Conservation (phyloP, 2,113 vertebrate species). For the Pygoscelis adeliae region DNA sequence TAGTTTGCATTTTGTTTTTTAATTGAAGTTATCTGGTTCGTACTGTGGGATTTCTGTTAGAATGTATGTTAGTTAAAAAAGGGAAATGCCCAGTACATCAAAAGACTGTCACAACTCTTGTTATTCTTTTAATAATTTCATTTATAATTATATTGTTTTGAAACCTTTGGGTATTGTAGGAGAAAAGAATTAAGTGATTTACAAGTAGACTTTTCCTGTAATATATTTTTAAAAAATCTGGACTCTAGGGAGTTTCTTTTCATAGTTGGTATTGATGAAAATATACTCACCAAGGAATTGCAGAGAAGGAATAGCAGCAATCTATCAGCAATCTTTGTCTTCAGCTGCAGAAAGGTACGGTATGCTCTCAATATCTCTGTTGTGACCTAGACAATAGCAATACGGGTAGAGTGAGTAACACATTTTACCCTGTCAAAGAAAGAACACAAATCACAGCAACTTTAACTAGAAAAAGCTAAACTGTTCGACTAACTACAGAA, state of each 20-base stretch:
- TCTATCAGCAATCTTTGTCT: not conserved
- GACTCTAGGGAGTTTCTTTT: conserved; percentile 17
- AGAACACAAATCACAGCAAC: not conserved
- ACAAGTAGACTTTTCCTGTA: conserved; percentile 34
- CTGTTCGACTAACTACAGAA: not conserved
- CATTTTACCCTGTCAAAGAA: not conserved
- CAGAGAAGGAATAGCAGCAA: conserved; percentile 18
- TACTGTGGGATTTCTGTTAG: conserved; percentile 55
- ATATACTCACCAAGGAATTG: not conserved
- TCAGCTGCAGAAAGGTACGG: conserved; percentile 8
- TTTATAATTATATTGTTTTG: conserved; percentile 17
- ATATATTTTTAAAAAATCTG: not conserved
- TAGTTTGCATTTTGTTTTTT: conserved; percentile 12
- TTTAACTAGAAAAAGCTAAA: not conserved
- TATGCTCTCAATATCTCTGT: not conserved
- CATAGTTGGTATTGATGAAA: not conserved
- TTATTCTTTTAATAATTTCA: conserved; percentile 7
- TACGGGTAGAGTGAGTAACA: not conserved
- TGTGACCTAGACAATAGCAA: not conserved
- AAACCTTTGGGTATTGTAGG: conserved; percentile 37
- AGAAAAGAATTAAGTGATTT: conserved; percentile 6
- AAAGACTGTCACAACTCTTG: conserved; percentile 27
- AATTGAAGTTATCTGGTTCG: not conserved
- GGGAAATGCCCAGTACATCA: conserved; percentile 40
- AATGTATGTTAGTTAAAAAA: conserved; percentile 44